phyloP scores from a whole-genome alignment of 2,797 vertebrate genomes.

The Coluber constrictor region DNA sequence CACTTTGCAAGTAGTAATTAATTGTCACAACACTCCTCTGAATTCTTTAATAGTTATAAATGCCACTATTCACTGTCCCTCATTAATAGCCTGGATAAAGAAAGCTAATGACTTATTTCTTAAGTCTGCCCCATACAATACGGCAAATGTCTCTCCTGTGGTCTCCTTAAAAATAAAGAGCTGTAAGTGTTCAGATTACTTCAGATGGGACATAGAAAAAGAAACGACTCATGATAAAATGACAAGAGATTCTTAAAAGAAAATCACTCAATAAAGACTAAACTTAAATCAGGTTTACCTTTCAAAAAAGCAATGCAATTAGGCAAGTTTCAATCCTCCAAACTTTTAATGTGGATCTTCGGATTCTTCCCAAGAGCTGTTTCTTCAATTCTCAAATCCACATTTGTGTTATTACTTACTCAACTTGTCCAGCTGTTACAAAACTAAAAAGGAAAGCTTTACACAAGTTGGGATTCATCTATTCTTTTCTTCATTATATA shows the following conservation, averaged over 20 bases:
- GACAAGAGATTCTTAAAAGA: background rate
- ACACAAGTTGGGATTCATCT: background rate
- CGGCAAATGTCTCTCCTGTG: background rate
- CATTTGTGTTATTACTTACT: background rate
- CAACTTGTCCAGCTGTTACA: background rate
- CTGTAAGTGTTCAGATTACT: background rate
- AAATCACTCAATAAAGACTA: background rate
- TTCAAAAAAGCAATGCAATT: background rate
- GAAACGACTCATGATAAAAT: background rate
- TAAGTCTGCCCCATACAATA: background rate
- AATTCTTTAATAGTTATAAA: conserved; percentile 32
- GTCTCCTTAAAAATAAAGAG: conserved; percentile 8
- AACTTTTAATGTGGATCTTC: background rate
- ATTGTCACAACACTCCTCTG: conserved; percentile 24
- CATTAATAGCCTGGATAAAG: conserved; percentile 5
- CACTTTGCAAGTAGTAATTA: conserved; percentile 25
- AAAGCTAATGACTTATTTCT: conserved; percentile 4
- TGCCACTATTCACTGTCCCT: background rate
- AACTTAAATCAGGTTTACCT: background rate
- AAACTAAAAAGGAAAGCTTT: background rate
- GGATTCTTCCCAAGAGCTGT: too few relatives aligned
- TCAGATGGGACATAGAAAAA: background rate
- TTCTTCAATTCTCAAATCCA: background rate
- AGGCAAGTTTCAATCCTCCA: background rate
- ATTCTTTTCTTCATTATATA: background rate